Percentiles rank a stretch among this genome's conserved stretches.
These are phyloP conservation scores for Mellivora capensis DNA, from an alignment of 2,113 vertebrate genomes.

Conservation along the genomic window DNA sequence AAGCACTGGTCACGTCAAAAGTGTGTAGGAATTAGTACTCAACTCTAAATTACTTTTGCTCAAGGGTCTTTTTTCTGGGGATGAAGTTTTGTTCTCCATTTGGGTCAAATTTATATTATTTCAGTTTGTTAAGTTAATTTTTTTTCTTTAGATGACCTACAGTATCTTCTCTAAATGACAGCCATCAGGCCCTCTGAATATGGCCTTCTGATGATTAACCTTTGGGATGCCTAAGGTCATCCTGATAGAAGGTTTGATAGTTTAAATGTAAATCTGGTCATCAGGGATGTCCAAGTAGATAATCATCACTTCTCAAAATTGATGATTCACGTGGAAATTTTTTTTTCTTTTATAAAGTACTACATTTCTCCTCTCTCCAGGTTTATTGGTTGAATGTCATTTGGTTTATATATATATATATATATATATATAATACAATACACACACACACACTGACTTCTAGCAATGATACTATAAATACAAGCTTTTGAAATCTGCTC, in stretches of 20 bases:
- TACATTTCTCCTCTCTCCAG: neutral
- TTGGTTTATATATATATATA: neutral
- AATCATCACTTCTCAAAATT: conserved; percentile 49
- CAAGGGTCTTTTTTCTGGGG: conserved; percentile 37
- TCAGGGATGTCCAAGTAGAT: conserved; percentile 34
- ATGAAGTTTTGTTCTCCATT: conserved; percentile 34
- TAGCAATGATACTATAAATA: neutral
- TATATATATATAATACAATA: too few species aligned
- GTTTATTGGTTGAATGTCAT: neutral
- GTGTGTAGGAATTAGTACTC: neutral
- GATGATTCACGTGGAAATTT: neutral
- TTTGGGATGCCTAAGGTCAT: conserved; percentile 63
- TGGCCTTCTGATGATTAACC: conserved; percentile 63
- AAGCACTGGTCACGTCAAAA: neutral
- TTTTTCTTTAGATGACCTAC: conserved; percentile 29
- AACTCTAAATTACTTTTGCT: conserved; percentile 50
- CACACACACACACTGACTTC: neutral
- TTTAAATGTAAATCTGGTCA: conserved; percentile 61
- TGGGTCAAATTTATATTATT: conserved; percentile 57
- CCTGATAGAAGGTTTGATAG: conserved; percentile 30
- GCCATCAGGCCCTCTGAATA: conserved; percentile 24
- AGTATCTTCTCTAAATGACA: conserved; percentile 59
- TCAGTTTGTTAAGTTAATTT: conserved; percentile 58
- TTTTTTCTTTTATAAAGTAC: neutral
- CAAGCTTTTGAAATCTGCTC: neutral